Conservation (phyloP, 2,888 invertebrate genomes). For the Lottia gigantea region DNA sequence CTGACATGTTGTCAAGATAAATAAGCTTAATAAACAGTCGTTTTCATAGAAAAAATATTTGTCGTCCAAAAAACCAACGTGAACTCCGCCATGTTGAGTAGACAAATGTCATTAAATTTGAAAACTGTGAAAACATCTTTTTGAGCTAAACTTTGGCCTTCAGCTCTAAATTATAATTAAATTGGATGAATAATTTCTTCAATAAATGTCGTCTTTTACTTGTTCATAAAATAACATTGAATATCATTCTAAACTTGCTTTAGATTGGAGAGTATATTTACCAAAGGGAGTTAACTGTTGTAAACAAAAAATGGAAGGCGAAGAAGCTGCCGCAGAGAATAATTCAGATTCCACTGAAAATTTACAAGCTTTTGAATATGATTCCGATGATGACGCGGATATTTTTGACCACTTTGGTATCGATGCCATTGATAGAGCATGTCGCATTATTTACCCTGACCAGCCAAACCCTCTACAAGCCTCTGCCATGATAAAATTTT, state of each 20-base stretch:
- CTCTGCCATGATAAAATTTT: constrained; percentile 86
- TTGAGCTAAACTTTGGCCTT: too few species aligned
- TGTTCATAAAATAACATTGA: too few species aligned
- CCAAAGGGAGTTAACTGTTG: neutral
- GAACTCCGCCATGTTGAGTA: neutral
- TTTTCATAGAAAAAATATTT: too few species aligned
- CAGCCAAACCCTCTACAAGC: constrained; percentile 93
- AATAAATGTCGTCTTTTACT: too few species aligned
- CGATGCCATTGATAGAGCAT: constrained; percentile 79
- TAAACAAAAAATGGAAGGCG: constrained; percentile 23
- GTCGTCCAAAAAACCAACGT: neutral
- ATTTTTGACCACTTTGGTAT: constrained; percentile 72
- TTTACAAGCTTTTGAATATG: constrained; percentile 20
- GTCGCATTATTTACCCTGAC: constrained; percentile 82
- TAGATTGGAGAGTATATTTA: neutral
- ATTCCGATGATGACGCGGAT: constrained; percentile 30
- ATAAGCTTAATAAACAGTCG: neutral
- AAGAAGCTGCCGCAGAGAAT: constrained; percentile 13
- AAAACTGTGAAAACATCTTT: too few species aligned
- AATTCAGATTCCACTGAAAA: constrained; percentile 17
- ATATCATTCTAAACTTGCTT: too few species aligned
- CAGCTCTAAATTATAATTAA: too few species aligned
- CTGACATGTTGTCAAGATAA: neutral
- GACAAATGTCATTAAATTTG: too few species aligned
- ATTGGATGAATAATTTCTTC: too few species aligned